Evolutionary conservation across 2,888 invertebrate genomes (phyloP).

Genomic region (Labia minor): DNA sequence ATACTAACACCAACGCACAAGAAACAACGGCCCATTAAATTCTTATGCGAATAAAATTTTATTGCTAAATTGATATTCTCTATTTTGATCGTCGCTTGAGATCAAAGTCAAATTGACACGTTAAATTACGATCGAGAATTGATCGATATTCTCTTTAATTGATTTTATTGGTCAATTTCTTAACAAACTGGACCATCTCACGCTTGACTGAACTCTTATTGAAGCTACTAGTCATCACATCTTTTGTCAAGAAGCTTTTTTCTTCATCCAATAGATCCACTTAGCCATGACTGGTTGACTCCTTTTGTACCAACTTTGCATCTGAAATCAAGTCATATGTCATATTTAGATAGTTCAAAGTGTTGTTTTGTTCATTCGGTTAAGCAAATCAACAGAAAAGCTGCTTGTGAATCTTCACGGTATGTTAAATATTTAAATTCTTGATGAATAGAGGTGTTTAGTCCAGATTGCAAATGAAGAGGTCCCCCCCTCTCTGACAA

Average conservation of each 20-base stretch:
- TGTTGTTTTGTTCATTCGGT: background rate
- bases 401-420: background rate
- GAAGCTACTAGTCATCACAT: conserved; percentile 13
- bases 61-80: conserved; percentile 2
- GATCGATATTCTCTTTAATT: conserved; percentile 13
- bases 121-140: conserved; percentile 2
- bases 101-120: background rate
- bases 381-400: conserved; percentile 8
- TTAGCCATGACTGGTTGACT: conserved; percentile 13
- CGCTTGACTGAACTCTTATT: background rate
- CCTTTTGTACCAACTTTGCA: background rate
- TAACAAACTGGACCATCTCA: conserved; percentile 13
- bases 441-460: conserved; percentile 8
- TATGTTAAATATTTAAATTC: conserved; percentile 7
- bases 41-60: background rate
- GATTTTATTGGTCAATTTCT: conserved; percentile 13
- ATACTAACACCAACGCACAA: too few species aligned
- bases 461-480: conserved; percentile 13
- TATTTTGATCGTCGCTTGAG: background rate
- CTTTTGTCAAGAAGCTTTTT: conserved; percentile 7
- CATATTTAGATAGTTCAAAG: background rate
- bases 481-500: background rate
- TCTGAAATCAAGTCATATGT: conserved; percentile 8
- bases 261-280: conserved; percentile 1
- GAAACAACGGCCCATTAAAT: too few species aligned